phyloP scores from a whole-genome alignment of 2,888 invertebrate species.

The Tachina lurida region DNA sequence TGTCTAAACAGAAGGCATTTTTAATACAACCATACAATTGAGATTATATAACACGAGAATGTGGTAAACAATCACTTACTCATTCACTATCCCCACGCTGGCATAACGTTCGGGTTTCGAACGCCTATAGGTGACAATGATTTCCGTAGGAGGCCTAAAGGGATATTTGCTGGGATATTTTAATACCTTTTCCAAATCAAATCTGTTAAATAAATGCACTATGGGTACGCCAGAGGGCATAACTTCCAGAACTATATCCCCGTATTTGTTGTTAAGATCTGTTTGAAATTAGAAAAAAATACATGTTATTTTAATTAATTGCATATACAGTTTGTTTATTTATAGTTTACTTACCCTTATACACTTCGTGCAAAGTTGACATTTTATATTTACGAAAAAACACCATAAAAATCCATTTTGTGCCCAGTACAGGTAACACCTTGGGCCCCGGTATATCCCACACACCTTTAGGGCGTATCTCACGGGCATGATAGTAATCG shows the following conservation, averaged over 20 bases:
- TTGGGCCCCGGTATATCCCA: conserved; percentile 89
- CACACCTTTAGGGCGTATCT: conserved; percentile 74
- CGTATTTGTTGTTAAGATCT: conserved; percentile 89
- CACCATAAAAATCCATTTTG: conserved; percentile 89
- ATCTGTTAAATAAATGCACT: conserved; percentile 88
- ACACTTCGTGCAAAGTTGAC: conserved; percentile 90
- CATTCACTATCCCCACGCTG: conserved; percentile 91
- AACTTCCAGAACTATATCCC: conserved; percentile 90
- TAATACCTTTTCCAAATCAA: conserved; percentile 90
- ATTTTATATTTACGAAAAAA: conserved; percentile 86
- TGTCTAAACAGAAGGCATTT: conserved; percentile 83
- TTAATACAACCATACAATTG: conserved; percentile 38
- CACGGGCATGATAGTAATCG: conserved; percentile 77
- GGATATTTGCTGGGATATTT: conserved; percentile 89
- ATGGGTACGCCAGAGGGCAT: conserved; percentile 89
- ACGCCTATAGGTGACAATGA: conserved; percentile 89
- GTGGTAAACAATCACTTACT: conserved; percentile 84
- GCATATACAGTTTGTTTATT: not conserved
- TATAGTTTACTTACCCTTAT: conserved; percentile 85
- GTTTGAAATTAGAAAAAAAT: not conserved
- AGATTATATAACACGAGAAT: rapidly evolving
- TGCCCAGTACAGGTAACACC: conserved; percentile 89
- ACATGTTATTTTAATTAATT: not conserved
- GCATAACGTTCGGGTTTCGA: conserved; percentile 91
- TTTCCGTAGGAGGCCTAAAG: conserved; percentile 91